A percentile compares a stretch with the other conserved stretches of the same genome.
Evolutionary conservation across 2,888 invertebrate species (phyloP).

Genomic region (Ernsta delagoae): DNA sequence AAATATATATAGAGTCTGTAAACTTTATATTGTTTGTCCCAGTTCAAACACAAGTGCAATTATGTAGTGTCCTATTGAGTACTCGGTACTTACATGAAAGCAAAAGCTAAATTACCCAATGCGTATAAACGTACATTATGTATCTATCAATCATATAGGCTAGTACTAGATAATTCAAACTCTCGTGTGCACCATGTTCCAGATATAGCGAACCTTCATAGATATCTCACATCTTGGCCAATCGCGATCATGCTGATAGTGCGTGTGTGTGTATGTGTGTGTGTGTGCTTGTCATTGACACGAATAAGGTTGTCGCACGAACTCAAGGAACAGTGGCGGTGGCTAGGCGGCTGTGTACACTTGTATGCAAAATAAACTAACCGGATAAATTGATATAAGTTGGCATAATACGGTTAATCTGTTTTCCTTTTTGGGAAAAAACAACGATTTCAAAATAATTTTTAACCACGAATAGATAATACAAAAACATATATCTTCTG

Average conservation of each 20-base stretch:
- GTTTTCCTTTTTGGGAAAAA: no score
- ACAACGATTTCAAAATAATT: no score
- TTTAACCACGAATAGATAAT: no score
- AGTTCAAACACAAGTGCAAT: no score
- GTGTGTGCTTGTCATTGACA: slow-evolving; percentile 70
- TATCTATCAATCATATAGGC: not conserved
- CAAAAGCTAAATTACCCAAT: slow-evolving; percentile 16
- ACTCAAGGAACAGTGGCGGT: slow-evolving; percentile 59
- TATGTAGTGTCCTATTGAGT: no score
- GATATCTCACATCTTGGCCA: slow-evolving; percentile 34
- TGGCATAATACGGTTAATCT: no score
- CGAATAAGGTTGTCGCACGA: slow-evolving; percentile 72
- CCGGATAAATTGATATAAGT: no score
- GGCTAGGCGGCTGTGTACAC: slow-evolving; percentile 39
- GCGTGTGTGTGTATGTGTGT: slow-evolving; percentile 37
- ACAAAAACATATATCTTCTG: no score
- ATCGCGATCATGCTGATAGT: slow-evolving; percentile 37
- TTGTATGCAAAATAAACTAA: slow-evolving; percentile 16
- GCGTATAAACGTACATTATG: not conserved
- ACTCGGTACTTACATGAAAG: not conserved
- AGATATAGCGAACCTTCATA: slow-evolving; percentile 36
- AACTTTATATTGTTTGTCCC: no score
- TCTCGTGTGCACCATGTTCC: slow-evolving; percentile 31
- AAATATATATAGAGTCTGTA: no score
- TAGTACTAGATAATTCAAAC: slow-evolving; percentile 25